Base-by-base conservation (phyloP, 2,888 invertebrate genomes). In the Tolmerus cingulatus region DNA sequence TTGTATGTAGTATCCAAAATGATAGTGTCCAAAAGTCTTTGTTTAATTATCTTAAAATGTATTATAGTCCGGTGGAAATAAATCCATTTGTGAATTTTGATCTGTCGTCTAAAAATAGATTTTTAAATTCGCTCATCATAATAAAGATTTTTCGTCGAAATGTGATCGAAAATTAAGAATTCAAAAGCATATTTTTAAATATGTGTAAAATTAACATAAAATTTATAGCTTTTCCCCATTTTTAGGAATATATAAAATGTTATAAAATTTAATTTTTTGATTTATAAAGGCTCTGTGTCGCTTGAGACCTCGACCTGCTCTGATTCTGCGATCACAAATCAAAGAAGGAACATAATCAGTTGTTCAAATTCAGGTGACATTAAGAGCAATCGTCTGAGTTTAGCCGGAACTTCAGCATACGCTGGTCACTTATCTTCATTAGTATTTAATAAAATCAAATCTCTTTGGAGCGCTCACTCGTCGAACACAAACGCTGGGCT, bases 381-480 rank as follows among this genome's bases (percentile, higher is more conserved):
- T 30, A 82, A 82, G 27, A 82, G 12, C 86, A 91, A 92, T 90
- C 91, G 93, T 55, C 89, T 92, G 81, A 92, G 92, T 86, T 88
- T 92, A 88, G 92, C 92, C 1, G 92, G 92, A 66, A 92, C 92
- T 84, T 92, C 92, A n/a, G 91, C 92, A 55, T 92, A 93, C 88
- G 92, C 92, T 27, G 92, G 92, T n/a, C 91, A 92, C 87, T 88
- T 92, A 86, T 91, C 91, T 57, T 91, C 92, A 23, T 87, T 96
- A 91, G 96, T 97, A 91, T 95, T 97, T 92, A 96, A 96, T 91
- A 97, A 97, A 94, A 97, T 97, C 93, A 96, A 97, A 91, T 97
- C 97, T 77, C 94, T 97, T 89, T 97, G 97, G 97, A 96, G 95
- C 90, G 95, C 95, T 89, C 96, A 96, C 91, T 95, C 95, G 85